Evolutionary conservation across 1,140 invertebrate genomes (phyloP), one percentile per base, ranked within the genome.

Genomic region (Trachymyrmex septentrionalis): DNA sequence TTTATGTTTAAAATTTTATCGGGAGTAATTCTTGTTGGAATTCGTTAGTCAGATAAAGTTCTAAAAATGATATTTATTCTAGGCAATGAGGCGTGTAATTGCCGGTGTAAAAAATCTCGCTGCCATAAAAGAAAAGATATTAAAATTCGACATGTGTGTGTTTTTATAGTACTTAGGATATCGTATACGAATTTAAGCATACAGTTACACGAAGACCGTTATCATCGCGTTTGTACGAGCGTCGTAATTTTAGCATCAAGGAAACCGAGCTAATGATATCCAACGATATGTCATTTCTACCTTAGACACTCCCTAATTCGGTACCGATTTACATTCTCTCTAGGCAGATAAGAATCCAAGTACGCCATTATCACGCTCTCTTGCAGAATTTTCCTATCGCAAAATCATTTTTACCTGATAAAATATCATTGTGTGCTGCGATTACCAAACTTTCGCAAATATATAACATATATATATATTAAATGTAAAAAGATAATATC

Each of bases 181-280:
- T 27, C 27, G 16, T 50, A 5, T 9, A 78, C n/a, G 19, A 21
- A 16, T n/a, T 24, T 10, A 21, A 78, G 63, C 55, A 67, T 24
- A 27, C 21, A 10, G 57, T 80, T 14, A 48, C 21, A 38, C 5
- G 16, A 38, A n/a, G 14, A n/a, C 27, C 27, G 55, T 84, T 63
- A 69, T 59, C 67, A 38, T 5, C 19, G 19, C 30, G 24, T 21
- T 38, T 55, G 50, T 48, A 7, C 10, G 50, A 21, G 38, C 30
- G 34, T 59, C 53, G 50, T 75, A 87, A 86, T 85, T 85, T 76
- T 78, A 85, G 75, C 66, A 78, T 55, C 75, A 66, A 76, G 84
- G 75, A 78, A 85, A 76, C 61, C 30, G 21, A 53, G 84, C 30
- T 78, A 81, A 78, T 64, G 34, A 78, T 76, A 77, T 66, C 75